phyloP scores from a whole-genome alignment of 2,888 invertebrate species.

The Heliconius charithonia region DNA sequence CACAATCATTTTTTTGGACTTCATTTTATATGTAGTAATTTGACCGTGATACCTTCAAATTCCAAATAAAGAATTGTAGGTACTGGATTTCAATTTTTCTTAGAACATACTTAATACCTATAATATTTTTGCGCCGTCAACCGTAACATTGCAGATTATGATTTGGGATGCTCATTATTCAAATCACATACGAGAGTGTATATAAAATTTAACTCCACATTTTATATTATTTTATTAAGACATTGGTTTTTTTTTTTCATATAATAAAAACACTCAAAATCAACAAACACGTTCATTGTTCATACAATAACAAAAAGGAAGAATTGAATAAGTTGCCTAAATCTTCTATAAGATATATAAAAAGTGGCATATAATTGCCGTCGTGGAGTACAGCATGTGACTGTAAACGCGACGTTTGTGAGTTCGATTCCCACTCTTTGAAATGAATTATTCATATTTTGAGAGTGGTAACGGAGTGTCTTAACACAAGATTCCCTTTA shows the following conservation, averaged over 20 bases:
- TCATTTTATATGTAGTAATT: background rate
- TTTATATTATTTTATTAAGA: too few relatives aligned
- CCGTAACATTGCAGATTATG: background rate
- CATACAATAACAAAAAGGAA: too few relatives aligned
- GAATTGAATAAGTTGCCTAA: too few relatives aligned
- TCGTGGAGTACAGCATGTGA: too few relatives aligned
- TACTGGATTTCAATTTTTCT: background rate
- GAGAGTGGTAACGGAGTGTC: too few relatives aligned
- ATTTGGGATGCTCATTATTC: background rate
- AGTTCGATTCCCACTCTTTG: too few relatives aligned
- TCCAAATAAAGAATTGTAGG: background rate
- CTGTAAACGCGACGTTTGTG: too few relatives aligned
- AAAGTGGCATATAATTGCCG: too few relatives aligned
- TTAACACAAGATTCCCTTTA: too few relatives aligned
- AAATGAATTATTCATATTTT: too few relatives aligned
- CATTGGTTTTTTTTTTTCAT: too few relatives aligned
- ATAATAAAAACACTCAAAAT: background rate
- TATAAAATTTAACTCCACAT: background rate
- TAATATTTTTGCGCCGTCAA: background rate
- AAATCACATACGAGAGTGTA: background rate
- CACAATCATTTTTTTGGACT: background rate
- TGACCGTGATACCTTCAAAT: background rate
- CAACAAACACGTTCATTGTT: background rate
- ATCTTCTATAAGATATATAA: too few relatives aligned
- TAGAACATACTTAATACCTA: background rate